These are phyloP conservation scores for Riparia riparia DNA, from an alignment of 2,113 vertebrate genomes.

Conservation along the genomic window DNA sequence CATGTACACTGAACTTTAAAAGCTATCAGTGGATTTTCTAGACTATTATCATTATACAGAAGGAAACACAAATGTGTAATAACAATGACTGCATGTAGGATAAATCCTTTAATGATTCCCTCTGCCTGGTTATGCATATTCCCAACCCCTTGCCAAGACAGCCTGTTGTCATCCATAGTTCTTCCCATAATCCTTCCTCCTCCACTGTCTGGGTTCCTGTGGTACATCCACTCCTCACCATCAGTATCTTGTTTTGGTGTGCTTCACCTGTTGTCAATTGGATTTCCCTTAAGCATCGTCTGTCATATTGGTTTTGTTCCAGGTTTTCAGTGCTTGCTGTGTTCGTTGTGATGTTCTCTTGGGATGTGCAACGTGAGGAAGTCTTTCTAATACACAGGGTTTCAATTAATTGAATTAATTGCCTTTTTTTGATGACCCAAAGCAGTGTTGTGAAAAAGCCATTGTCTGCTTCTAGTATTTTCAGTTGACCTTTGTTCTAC, in stretches of 20 bases:
- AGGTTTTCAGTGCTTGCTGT: background rate
- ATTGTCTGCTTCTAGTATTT: background rate
- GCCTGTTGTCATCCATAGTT: background rate
- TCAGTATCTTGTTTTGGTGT: background rate
- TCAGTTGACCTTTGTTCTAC: background rate
- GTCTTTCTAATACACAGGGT: background rate
- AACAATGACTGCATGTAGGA: background rate
- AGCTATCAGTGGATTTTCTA: background rate
- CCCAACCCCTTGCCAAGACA: background rate
- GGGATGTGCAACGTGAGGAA: rapidly evolving
- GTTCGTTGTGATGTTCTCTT: background rate
- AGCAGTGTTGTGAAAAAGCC: background rate
- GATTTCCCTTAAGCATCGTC: background rate
- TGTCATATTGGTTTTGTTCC: background rate
- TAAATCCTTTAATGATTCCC: background rate
- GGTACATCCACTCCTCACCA: background rate
- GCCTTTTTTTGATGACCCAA: background rate
- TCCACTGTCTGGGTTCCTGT: background rate
- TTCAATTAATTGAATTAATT: background rate
- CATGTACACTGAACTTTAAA: background rate
- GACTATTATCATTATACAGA: background rate
- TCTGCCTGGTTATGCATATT: background rate
- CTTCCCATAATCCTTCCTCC: background rate
- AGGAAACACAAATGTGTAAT: background rate
- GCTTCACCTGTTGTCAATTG: background rate